Percentiles rank a stretch among this genome's conserved stretches.
Evolutionary conservation across 2,888 invertebrate species (phyloP).

Genomic region (Crepidodera aurea): DNA sequence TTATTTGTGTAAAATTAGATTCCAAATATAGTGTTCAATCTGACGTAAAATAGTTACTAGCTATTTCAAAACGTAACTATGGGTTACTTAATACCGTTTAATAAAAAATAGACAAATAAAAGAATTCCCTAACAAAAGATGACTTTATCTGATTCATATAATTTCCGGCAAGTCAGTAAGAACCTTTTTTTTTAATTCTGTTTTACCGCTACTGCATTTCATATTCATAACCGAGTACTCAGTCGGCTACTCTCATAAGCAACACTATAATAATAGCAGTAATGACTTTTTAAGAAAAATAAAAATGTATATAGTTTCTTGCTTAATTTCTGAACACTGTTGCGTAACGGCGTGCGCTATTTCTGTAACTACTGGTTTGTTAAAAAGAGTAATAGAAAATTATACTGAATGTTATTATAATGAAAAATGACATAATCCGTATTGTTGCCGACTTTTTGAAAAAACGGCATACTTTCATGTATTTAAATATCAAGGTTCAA

Average conservation of each 20-base stretch:
- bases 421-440: constrained; percentile 24
- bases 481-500: constrained; percentile 26
- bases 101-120: no score
- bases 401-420: constrained; percentile 21
- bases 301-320: constrained; percentile 15
- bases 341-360: constrained; percentile 18
- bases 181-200: background rate
- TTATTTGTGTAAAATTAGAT: no score
- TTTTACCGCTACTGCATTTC: constrained; percentile 14
- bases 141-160: background rate
- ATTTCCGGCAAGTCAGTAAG: background rate
- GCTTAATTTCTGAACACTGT: constrained; percentile 19
- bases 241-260: background rate
- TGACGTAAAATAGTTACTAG: no score
- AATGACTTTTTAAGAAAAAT: constrained; percentile 16
- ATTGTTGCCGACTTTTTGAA: constrained; percentile 23
- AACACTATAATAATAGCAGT: constrained; percentile 11
- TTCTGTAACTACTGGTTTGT: constrained; percentile 20
- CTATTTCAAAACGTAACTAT: no score
- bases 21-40: no score
- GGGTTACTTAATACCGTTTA: no score
- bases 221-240: constrained; percentile 7
- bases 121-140: background rate
- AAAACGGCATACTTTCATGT: constrained; percentile 16
- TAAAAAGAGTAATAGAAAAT: constrained; percentile 17